Evolutionary conservation across 1,140 invertebrate species (phyloP).

Genomic region (Hylaeus volcanicus): DNA sequence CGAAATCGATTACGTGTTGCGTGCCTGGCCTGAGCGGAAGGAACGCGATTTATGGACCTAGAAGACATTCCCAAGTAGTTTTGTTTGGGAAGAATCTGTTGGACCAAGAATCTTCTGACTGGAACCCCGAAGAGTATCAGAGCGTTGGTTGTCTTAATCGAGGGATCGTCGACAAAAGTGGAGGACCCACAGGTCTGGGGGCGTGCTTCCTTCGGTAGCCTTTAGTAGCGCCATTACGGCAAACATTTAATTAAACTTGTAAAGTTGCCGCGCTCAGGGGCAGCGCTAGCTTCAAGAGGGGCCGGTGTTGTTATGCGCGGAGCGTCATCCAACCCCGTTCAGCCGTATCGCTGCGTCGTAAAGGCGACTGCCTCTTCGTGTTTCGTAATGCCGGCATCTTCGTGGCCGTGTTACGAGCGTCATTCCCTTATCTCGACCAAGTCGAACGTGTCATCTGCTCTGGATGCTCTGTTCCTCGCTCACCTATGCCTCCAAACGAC

Average conservation of each 20-base stretch:
- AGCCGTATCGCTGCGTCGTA: constrained; percentile 68
- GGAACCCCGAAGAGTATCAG: too few relatives aligned
- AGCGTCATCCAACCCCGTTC: constrained; percentile 63
- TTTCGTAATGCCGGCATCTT: constrained; percentile 78
- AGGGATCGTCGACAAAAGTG: constrained; percentile 37
- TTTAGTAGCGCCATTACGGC: constrained; percentile 56
- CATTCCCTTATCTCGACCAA: constrained; percentile 75
- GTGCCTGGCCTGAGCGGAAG: background rate
- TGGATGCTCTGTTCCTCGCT: constrained; percentile 59
- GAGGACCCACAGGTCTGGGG: constrained; percentile 12
- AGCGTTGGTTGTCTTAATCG: constrained; percentile 21
- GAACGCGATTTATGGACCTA: too few relatives aligned
- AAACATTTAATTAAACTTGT: constrained; percentile 78
- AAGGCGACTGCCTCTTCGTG: constrained; percentile 73
- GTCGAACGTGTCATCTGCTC: constrained; percentile 78
- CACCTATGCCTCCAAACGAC: constrained; percentile 53
- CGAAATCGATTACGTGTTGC: constrained; percentile 42
- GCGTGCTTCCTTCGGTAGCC: constrained; percentile 48
- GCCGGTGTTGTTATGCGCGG: constrained; percentile 76
- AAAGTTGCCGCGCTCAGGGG: constrained; percentile 32
- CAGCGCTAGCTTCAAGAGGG: constrained; percentile 50
- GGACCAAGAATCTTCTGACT: too few relatives aligned
- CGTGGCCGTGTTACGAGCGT: constrained; percentile 74
- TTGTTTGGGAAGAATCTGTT: background rate
- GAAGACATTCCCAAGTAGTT: too few relatives aligned